phyloP scores from a whole-genome alignment of 2,888 invertebrate genomes.

The Corythucha ciliata region DNA sequence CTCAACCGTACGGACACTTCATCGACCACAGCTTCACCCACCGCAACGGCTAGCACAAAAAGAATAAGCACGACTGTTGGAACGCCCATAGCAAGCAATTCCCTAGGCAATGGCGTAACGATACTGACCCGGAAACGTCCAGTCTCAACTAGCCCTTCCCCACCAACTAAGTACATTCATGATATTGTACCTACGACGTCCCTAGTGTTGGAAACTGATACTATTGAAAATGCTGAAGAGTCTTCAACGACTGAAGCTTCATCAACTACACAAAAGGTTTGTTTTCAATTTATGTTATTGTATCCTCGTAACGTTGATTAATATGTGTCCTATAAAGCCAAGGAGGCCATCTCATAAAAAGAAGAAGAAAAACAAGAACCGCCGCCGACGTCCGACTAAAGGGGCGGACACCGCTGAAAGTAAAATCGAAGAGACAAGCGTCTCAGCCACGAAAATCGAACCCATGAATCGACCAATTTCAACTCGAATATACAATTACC shows the following conservation, averaged over 20 bases:
- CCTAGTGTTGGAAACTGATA: constrained; percentile 29
- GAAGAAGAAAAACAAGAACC: constrained; percentile 41
- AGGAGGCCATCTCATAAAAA: constrained; percentile 38
- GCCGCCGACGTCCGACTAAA: constrained; percentile 43
- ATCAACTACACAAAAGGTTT: constrained; percentile 35
- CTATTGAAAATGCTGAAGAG: constrained; percentile 39
- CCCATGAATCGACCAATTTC: constrained; percentile 52
- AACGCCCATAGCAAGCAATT: too few species aligned
- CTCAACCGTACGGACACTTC: constrained; percentile 39
- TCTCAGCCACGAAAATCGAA: constrained; percentile 38
- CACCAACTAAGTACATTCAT: constrained; percentile 26
- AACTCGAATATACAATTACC: constrained; percentile 65
- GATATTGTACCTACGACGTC: constrained; percentile 36
- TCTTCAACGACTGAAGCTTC: constrained; percentile 42
- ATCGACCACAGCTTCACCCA: constrained; percentile 32
- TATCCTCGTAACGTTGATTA: too few species aligned
- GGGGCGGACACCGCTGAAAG: constrained; percentile 40
- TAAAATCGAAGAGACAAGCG: constrained; percentile 42
- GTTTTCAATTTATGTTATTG: too few species aligned
- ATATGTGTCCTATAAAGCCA: too few species aligned
- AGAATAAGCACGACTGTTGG: neutral
- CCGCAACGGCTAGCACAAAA: too few species aligned
- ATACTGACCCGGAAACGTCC: constrained; percentile 29
- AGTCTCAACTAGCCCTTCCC: constrained; percentile 23
- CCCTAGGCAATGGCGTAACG: too few species aligned